Evolutionary conservation across 2,113 vertebrate species (phyloP), one percentile per base, ranked within the genome.

Genomic region (Hyperopisus bebe): DNA sequence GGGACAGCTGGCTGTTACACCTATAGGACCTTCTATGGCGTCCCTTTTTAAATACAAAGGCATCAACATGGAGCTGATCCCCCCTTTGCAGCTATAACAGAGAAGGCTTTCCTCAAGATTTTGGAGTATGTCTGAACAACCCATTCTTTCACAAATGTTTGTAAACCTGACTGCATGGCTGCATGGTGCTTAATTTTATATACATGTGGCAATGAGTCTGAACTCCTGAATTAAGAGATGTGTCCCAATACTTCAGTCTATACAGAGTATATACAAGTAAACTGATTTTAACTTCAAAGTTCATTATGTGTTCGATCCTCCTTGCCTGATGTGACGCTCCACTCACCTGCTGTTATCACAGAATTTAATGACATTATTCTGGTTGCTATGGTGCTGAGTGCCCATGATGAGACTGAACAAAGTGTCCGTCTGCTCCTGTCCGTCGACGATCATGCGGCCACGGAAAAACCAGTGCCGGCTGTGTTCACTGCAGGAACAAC

Each of bases 391-490:
- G 19, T 46, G 91, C 95, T 98, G 98, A 0, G 98, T 98, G 80
- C 95, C 96, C 97, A 98, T 98, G 91, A 98, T 96, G 89, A 97
- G 94, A 80, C 97, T 96, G 88, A 98, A 98, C 2, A 98, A 95
- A 0, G 97, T 97, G 47, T 94, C 94, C 2, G 93, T 48, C 92
- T 96, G 91, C 92, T 96, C 95, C 91, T 93, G 90, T n/a, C 97
- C 97, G 0, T 98, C 96, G 13, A 98, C 91, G 48, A 95, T 50
- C 92, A 98, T 95, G 9, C 91, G 94, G 0, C 98, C 98, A 21
- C 97, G 96, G 92, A 99, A 99, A 95, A 99, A 98, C 98, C 98
- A 99, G 90, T 99, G 98, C 17, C 98, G 97, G 88, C 98, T 98
- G 95, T 99, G 98, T 91, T 99, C 98, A 0, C 98, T 98, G 94